Percentiles rank a stretch among this genome's conserved stretches.
Evolutionary conservation across 2,113 vertebrate species (phyloP).

Genomic region (Dipodomys ordii): DNA sequence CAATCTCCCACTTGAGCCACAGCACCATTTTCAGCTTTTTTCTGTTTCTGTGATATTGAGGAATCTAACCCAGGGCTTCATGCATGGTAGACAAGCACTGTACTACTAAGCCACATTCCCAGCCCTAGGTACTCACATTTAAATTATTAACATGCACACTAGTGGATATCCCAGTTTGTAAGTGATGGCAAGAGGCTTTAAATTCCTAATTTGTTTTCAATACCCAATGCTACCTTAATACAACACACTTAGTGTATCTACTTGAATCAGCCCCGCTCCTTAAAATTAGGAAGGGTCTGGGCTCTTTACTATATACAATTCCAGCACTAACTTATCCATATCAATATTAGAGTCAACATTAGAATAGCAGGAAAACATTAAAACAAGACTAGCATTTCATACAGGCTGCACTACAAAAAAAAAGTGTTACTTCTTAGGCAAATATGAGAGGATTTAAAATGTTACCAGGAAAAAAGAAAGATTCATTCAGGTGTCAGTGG

Average conservation of each 20-base stretch:
- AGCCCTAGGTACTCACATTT: background rate
- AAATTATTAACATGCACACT: slow-evolving; percentile 17
- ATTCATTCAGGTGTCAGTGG: no score
- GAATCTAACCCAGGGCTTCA: no score
- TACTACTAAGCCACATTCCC: no score
- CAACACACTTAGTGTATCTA: slow-evolving; percentile 19
- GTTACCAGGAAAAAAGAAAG: background rate
- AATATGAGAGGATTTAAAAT: slow-evolving; percentile 14
- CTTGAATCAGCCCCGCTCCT: background rate
- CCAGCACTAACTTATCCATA: background rate
- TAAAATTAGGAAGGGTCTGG: slow-evolving; percentile 9
- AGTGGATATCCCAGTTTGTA: background rate
- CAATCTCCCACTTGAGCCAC: no score
- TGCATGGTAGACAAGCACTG: no score
- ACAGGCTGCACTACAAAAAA: slow-evolving; percentile 9
- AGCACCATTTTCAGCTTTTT: no score
- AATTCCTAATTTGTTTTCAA: slow-evolving; percentile 45
- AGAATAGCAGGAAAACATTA: background rate
- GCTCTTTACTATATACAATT: slow-evolving; percentile 15
- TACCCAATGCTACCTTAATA: background rate
- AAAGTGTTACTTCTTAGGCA: background rate
- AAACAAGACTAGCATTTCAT: slow-evolving; percentile 33
- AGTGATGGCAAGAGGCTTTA: background rate
- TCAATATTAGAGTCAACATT: background rate
- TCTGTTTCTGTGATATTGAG: no score